Conservation (phyloP, 2,113 vertebrate genomes). For the Gasterosteus aculeatus region DNA sequence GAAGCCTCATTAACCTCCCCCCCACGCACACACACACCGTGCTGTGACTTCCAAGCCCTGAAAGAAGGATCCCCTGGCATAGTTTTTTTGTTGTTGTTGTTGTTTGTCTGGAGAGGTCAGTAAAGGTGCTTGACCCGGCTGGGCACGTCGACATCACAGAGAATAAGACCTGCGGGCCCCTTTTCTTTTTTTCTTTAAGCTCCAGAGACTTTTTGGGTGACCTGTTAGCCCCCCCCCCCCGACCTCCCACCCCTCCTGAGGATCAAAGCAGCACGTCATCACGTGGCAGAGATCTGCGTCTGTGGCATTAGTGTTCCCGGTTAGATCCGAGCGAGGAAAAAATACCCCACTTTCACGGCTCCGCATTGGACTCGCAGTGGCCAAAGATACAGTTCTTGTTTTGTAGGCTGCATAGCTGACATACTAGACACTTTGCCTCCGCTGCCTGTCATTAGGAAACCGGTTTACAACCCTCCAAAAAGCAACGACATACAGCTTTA, state of each 20-base stretch:
- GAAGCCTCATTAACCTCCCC: background rate
- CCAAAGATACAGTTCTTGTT: background rate
- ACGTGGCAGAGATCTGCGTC: slow-evolving; percentile 4
- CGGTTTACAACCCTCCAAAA: slow-evolving; percentile 26
- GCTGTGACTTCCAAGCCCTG: slow-evolving; percentile 42
- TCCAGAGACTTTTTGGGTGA: slow-evolving; percentile 52
- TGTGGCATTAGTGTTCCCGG: background rate
- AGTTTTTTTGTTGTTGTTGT: accelerated
- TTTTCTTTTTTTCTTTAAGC: slow-evolving; percentile 59
- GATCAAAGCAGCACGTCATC: slow-evolving; percentile 55
- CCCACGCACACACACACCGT: background rate
- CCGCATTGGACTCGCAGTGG: background rate
- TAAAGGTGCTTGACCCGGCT: slow-evolving; percentile 74
- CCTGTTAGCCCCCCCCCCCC: slow-evolving; percentile 23
- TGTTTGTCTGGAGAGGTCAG: slow-evolving; percentile 63
- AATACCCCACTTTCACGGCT: background rate
- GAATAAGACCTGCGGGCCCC: slow-evolving; percentile 41
- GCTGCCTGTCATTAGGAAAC: slow-evolving; percentile 36
- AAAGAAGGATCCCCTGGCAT: slow-evolving; percentile 49
- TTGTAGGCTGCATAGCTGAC: slow-evolving; percentile 55
- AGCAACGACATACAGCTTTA: background rate
- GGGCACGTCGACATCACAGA: slow-evolving; percentile 37
- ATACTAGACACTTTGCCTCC: slow-evolving; percentile 36
- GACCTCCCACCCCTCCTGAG: background rate
- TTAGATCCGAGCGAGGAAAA: background rate